Percentiles rank a stretch among this genome's conserved stretches.
phyloP scores from a whole-genome alignment of 2,888 invertebrate genomes.

The Trissolcus japonicus region DNA sequence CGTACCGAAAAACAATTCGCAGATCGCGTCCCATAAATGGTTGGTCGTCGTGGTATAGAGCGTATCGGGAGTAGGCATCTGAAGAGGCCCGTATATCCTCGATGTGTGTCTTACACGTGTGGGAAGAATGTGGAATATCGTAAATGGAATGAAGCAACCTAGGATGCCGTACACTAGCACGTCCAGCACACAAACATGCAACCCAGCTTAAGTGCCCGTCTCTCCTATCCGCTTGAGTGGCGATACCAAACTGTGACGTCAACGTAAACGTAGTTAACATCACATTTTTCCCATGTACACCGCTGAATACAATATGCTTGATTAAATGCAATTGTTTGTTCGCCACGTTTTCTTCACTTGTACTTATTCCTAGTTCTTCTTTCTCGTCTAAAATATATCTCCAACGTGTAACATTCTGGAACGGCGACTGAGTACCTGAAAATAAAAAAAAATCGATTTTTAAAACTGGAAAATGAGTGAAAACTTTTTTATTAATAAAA shows the following conservation, averaged over 20 bases:
- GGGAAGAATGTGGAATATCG: constrained; percentile 75
- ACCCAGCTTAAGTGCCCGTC: constrained; percentile 18
- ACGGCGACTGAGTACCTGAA: background rate
- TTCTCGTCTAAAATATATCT: constrained; percentile 10
- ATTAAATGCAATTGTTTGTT: constrained; percentile 46
- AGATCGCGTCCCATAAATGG: constrained; percentile 67
- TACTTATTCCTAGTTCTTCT: constrained; percentile 1
- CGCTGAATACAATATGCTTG: constrained; percentile 39
- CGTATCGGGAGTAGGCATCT: constrained; percentile 71
- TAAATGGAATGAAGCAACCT: constrained; percentile 72
- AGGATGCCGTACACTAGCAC: constrained; percentile 56
- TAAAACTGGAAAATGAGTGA: background rate
- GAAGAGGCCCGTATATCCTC: constrained; percentile 65
- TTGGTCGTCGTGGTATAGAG: constrained; percentile 63
- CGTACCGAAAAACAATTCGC: constrained; percentile 34
- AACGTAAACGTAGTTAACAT: constrained; percentile 46
- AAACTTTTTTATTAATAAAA: too few relatives aligned
- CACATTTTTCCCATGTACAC: constrained; percentile 44
- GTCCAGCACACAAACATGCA: constrained; percentile 11
- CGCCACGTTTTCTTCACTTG: constrained; percentile 31
- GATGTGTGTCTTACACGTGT: constrained; percentile 71
- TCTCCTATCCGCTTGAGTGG: constrained; percentile 42
- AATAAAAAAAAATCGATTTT: background rate
- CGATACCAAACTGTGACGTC: constrained; percentile 39
- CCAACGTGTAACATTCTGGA: background rate